phyloP scores from a whole-genome alignment of 2,113 vertebrate species.

The Garra rufa region DNA sequence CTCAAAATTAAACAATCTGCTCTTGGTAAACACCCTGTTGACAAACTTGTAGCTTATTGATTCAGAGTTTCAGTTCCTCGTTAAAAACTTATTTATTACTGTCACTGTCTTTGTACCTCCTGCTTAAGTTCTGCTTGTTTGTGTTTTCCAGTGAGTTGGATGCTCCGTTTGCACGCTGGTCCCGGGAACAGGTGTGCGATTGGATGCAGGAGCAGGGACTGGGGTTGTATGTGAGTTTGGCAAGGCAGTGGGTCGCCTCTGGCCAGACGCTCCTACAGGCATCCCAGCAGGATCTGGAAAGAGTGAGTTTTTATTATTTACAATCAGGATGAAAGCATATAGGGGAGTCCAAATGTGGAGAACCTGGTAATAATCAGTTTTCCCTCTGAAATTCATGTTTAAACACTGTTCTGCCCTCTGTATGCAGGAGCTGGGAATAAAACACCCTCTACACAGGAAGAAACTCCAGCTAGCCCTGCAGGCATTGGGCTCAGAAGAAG shows the following conservation, averaged over 20 bases:
- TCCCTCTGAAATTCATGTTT: neutral
- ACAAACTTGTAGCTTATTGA: neutral
- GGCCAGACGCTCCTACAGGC: slow-evolving; percentile 96
- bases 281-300: slow-evolving; percentile 94
- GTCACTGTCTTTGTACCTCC: neutral
- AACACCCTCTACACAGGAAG: slow-evolving; percentile 91
- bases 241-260: slow-evolving; percentile 90
- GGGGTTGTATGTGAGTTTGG: slow-evolving; percentile 85
- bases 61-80: neutral
- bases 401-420: slow-evolving; percentile 18
- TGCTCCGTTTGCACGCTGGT: slow-evolving; percentile 95
- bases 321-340: neutral
- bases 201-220: slow-evolving; percentile 96
- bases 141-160: slow-evolving; percentile 86
- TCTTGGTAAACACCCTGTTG: slow-evolving; percentile 1
- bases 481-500: slow-evolving; percentile 94
- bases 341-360: neutral
- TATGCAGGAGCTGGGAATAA: slow-evolving; percentile 93
- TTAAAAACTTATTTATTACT: neutral
- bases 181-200: slow-evolving; percentile 92
- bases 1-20: slow-evolving; percentile 5
- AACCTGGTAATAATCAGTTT: neutral
- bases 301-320: slow-evolving; percentile 75
- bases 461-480: slow-evolving; percentile 96
- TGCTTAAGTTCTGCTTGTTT: slow-evolving; percentile 8